A percentile compares a stretch with the other conserved stretches of the same genome.
These are phyloP conservation scores for Decapterus maruadsi DNA, from an alignment of 2,797 vertebrate genomes.

Conservation along the genomic window DNA sequence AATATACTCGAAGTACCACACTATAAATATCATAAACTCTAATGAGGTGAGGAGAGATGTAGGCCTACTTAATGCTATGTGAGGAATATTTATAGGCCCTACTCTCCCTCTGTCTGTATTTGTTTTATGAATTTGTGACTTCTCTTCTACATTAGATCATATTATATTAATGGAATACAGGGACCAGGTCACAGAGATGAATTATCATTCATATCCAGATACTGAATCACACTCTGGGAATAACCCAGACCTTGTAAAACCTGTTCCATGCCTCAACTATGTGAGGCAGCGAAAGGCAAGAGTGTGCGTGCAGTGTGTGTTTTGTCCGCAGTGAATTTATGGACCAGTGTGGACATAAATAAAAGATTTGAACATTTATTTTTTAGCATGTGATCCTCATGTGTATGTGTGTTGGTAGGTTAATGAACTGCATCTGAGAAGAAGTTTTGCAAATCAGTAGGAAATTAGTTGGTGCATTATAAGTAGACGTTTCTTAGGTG, in stretches of 20 bases:
- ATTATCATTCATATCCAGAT: slow-evolving; percentile 41
- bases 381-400: background rate
- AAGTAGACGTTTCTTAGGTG: background rate
- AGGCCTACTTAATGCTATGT: slow-evolving; percentile 16
- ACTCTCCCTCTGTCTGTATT: background rate
- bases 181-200: slow-evolving; percentile 50
- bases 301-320: slow-evolving; percentile 5
- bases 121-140: slow-evolving; percentile 14
- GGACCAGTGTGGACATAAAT: slow-evolving; percentile 28
- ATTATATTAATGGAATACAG: slow-evolving; percentile 53
- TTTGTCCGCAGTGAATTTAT: slow-evolving; percentile 7
- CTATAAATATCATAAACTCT: slow-evolving; percentile 25
- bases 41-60: slow-evolving; percentile 42
- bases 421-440: background rate
- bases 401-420: background rate
- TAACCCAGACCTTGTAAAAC: slow-evolving; percentile 36
- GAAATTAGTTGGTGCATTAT: background rate
- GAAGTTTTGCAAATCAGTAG: background rate
- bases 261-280: slow-evolving; percentile 14
- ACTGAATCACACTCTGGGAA: slow-evolving; percentile 19
- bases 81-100: background rate
- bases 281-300: slow-evolving; percentile 16
- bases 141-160: slow-evolving; percentile 13
- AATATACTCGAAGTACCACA: slow-evolving; percentile 19
- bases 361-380: slow-evolving; percentile 1